Percentiles rank a stretch among this genome's conserved stretches.
These are phyloP conservation scores for Sylvilagus floridanus DNA, from an alignment of 2,797 vertebrate genomes.

Conservation along the genomic window DNA sequence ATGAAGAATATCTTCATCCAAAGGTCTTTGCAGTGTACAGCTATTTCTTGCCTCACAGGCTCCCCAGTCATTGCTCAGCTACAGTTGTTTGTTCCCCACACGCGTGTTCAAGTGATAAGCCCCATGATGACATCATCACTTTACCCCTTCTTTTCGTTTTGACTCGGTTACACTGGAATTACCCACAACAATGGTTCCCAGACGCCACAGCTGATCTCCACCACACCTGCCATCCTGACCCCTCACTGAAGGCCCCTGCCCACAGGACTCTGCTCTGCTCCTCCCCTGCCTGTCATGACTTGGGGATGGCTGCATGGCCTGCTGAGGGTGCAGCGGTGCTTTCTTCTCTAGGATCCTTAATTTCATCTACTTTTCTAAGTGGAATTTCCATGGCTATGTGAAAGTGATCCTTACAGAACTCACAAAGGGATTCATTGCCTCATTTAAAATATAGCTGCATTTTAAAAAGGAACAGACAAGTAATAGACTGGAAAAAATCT, in stretches of 20 bases:
- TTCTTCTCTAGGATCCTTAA: background rate
- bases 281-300: background rate
- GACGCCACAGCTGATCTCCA: background rate
- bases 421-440: background rate
- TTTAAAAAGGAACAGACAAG: background rate
- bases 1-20: background rate
- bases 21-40: background rate
- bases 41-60: background rate
- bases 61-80: background rate
- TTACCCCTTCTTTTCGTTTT: background rate
- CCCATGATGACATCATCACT: background rate
- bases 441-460: background rate
- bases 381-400: background rate
- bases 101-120: background rate
- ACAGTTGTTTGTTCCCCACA: background rate
- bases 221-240: accelerated
- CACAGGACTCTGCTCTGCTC: background rate
- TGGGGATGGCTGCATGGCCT: background rate
- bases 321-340: background rate
- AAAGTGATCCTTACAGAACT: background rate
- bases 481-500: background rate
- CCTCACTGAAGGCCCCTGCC: background rate
- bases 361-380: background rate
- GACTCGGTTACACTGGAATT: background rate
- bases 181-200: background rate